These are phyloP conservation scores for Drymonia ruficornis DNA, from an alignment of 2,888 invertebrate genomes.

Conservation along the genomic window DNA sequence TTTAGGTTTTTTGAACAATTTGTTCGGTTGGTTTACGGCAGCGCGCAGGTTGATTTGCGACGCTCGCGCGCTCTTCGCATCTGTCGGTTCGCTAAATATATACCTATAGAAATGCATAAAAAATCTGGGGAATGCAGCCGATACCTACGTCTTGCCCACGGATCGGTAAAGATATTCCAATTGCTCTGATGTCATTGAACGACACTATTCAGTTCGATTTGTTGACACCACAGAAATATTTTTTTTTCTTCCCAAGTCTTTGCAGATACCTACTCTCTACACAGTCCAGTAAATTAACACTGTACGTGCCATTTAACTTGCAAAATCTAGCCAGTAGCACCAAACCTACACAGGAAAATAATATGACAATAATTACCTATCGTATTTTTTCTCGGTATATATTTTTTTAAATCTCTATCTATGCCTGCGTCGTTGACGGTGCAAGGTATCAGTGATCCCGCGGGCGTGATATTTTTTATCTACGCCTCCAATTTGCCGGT, in stretches of 20 bases:
- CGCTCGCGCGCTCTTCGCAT: slow-evolving; percentile 14
- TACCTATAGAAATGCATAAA: slow-evolving; percentile 18
- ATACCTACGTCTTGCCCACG: slow-evolving; percentile 5
- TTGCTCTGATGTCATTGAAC: not conserved
- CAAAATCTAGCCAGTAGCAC: too few species aligned
- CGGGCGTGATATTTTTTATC: slow-evolving; percentile 69
- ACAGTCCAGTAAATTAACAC: too few species aligned
- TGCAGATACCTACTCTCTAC: too few species aligned
- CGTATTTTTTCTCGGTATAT: too few species aligned
- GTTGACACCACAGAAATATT: too few species aligned
- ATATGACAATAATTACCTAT: too few species aligned
- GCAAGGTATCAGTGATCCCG: slow-evolving; percentile 43
- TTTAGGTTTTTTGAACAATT: slow-evolving; percentile 23
- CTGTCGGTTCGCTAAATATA: slow-evolving; percentile 21
- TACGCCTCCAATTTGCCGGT: slow-evolving; percentile 57
- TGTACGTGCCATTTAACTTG: too few species aligned
- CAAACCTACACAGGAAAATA: too few species aligned
- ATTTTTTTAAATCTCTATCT: not conserved
- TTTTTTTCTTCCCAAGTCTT: too few species aligned
- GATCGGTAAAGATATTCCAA: slow-evolving; percentile 3
- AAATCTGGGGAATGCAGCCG: slow-evolving; percentile 9
- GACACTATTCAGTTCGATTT: not conserved
- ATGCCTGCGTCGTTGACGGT: not conserved
- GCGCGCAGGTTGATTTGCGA: slow-evolving; percentile 24
- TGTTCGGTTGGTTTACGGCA: slow-evolving; percentile 27